Conservation (phyloP, 1,140 invertebrate species). For the Drosophila lacteicornis region DNA sequence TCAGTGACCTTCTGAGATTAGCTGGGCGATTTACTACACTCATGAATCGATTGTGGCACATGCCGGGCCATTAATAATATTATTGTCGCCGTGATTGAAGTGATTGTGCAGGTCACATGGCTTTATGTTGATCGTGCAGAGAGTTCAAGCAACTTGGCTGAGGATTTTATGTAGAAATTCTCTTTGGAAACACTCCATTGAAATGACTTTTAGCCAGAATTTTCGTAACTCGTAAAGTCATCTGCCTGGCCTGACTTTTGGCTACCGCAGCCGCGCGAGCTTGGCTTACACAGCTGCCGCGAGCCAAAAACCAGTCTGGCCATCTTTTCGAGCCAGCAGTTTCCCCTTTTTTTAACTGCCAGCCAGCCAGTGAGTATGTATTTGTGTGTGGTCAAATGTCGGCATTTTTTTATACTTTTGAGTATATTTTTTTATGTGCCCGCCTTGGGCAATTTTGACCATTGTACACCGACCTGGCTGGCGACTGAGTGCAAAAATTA, state of each 20-base stretch:
- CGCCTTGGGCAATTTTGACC: conserved; percentile 72
- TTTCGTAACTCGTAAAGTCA: conserved; percentile 60
- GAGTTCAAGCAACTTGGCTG: conserved; percentile 33
- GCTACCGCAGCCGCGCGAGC: conserved; percentile 9
- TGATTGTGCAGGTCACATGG: not conserved
- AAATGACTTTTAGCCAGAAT: conserved; percentile 79
- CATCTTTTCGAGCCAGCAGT: conserved; percentile 64
- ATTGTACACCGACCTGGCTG: conserved; percentile 46
- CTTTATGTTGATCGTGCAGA: conserved; percentile 2
- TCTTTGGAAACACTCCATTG: conserved; percentile 39
- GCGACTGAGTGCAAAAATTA: conserved; percentile 50
- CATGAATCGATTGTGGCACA: conserved; percentile 1
- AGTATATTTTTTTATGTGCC: conserved; percentile 63
- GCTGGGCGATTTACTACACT: conserved; percentile 7
- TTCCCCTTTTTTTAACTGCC: conserved; percentile 46
- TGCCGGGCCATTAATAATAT: not conserved
- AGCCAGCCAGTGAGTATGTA: conserved; percentile 11
- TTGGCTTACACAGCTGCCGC: conserved; percentile 49
- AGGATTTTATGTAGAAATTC: conserved; percentile 20
- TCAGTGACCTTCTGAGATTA: conserved; percentile 24
- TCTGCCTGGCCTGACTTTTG: conserved; percentile 62
- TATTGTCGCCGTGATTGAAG: conserved; percentile 29
- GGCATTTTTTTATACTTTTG: conserved; percentile 62
- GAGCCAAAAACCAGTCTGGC: conserved; percentile 74
- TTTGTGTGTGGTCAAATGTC: conserved; percentile 77